phyloP scores from a whole-genome alignment of 2,888 invertebrate genomes.

The Tetranychus truncatus region DNA sequence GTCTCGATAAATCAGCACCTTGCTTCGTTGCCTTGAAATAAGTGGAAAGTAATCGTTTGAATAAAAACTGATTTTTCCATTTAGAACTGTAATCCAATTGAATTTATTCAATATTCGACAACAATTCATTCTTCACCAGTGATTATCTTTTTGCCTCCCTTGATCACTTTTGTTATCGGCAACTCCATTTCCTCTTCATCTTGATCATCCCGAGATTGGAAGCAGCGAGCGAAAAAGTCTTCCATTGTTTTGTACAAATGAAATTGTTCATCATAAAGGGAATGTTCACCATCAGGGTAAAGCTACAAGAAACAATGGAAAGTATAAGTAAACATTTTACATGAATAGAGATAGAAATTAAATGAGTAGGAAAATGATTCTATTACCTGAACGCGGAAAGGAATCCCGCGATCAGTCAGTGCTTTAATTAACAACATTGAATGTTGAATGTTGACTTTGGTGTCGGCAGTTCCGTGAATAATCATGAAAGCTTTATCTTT shows the following conservation, averaged over 20 bases:
- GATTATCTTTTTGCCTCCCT: conserved; percentile 10
- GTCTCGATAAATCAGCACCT: no score
- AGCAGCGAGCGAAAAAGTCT: conserved; percentile 74
- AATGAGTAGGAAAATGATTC: not conserved
- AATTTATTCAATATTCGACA: not conserved
- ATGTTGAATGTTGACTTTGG: conserved; percentile 82
- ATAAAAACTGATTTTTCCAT: no score
- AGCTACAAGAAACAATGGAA: conserved; percentile 37
- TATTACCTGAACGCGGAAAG: conserved; percentile 70
- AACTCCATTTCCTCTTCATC: conserved; percentile 10
- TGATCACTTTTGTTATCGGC: conserved; percentile 10
- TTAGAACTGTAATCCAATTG: no score
- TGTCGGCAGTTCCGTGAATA: conserved; percentile 78
- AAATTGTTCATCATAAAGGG: conserved; percentile 38
- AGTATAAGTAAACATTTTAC: not conserved
- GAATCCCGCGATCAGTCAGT: conserved; percentile 59
- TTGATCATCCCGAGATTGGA: conserved; percentile 31
- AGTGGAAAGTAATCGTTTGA: no score
- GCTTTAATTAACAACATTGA: conserved; percentile 73
- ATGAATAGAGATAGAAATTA: no score
- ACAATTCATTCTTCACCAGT: conserved; percentile 10
- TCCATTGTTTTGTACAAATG: conserved; percentile 85
- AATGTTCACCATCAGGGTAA: conserved; percentile 79
- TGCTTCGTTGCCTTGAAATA: no score
- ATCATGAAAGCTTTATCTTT: conserved; percentile 47